Conservation (phyloP, 2,797 vertebrate species). For the Erpetoichthys calabaricus region DNA sequence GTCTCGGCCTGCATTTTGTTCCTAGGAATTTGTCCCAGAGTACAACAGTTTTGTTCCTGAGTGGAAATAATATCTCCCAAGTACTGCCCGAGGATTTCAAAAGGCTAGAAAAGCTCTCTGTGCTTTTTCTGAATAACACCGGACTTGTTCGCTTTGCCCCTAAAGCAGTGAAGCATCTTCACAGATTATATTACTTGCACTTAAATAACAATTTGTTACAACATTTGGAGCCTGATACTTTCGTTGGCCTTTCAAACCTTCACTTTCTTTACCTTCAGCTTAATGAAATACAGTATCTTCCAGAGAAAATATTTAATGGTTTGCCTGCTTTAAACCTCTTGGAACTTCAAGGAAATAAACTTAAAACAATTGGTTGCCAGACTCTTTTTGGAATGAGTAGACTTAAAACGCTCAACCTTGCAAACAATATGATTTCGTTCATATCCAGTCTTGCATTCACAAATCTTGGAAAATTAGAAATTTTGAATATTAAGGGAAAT, state of each 20-base stretch:
- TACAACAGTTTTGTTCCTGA: conserved; percentile 32
- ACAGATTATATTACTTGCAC: conserved; percentile 32
- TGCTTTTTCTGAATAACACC: conserved; percentile 41
- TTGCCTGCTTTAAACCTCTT: conserved; percentile 37
- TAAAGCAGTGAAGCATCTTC: conserved; percentile 38
- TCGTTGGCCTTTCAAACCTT: conserved; percentile 41
- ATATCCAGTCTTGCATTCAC: conserved; percentile 39
- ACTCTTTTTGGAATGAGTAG: conserved; percentile 35
- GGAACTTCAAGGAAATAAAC: conserved; percentile 34
- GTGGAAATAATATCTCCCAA: conserved; percentile 40
- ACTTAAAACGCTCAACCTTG: conserved; percentile 41
- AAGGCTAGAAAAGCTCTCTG: conserved; percentile 34
- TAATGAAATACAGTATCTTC: conserved; percentile 41
- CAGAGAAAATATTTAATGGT: conserved; percentile 39
- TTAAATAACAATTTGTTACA: conserved; percentile 47
- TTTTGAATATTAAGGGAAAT: conserved; percentile 44
- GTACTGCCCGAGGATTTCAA: conserved; percentile 29
- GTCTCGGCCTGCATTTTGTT: conserved; percentile 33
- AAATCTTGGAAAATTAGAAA: conserved; percentile 34
- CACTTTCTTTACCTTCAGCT: conserved; percentile 36
- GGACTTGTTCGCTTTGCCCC: conserved; percentile 28
- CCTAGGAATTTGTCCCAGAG: conserved; percentile 35
- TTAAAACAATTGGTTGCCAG: conserved; percentile 30
- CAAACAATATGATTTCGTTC: conserved; percentile 39
- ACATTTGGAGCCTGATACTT: conserved; percentile 33